These are phyloP conservation scores for Drosophila peninsularis DNA, from an alignment of 2,888 invertebrate genomes.

Conservation along the genomic window DNA sequence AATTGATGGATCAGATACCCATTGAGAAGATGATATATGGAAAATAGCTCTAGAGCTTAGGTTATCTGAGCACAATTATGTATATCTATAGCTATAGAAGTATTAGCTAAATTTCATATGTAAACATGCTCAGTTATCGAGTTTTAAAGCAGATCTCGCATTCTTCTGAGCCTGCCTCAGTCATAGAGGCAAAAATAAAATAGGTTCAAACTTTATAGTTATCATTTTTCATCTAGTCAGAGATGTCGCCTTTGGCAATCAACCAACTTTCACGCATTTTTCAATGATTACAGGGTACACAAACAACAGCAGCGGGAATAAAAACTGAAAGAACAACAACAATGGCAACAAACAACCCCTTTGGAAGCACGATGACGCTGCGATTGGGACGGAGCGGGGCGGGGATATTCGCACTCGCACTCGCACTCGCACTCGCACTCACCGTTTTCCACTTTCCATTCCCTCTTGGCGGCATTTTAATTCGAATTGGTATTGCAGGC, in stretches of 20 bases:
- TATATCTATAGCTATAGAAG: too few species aligned
- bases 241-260: background rate
- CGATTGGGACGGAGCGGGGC: slow-evolving; percentile 64
- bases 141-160: too few species aligned
- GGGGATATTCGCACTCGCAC: slow-evolving; percentile 35
- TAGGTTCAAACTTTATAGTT: background rate
- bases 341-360: slow-evolving; percentile 50
- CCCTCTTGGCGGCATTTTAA: slow-evolving; percentile 72
- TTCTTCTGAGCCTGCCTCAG: too few species aligned
- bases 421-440: slow-evolving; percentile 31
- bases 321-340: slow-evolving; percentile 36
- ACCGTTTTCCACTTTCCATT: slow-evolving; percentile 16
- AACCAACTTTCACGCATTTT: background rate
- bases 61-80: too few species aligned
- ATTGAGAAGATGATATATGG: too few species aligned
- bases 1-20: background rate
- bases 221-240: background rate
- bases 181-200: background rate
- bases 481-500: slow-evolving; percentile 75
- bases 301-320: background rate
- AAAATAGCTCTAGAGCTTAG: too few species aligned
- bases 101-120: background rate
- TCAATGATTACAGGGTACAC: slow-evolving; percentile 9
- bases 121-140: background rate
- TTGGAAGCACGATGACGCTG: slow-evolving; percentile 28